phyloP scores from a whole-genome alignment of 2,113 vertebrate genomes.

The Ophthalmotilapia sp. region DNA sequence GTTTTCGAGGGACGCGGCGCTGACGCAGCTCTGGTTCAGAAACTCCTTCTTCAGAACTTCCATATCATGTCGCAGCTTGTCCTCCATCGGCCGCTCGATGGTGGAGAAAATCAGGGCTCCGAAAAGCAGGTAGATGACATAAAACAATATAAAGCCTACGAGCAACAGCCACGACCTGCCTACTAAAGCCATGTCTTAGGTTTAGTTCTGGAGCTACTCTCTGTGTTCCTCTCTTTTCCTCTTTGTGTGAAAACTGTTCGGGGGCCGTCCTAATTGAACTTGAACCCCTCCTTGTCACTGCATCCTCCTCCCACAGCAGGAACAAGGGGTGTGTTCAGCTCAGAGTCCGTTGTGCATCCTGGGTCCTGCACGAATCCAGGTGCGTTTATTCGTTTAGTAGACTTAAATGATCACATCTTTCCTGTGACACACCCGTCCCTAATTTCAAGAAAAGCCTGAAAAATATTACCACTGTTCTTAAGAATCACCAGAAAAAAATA shows the following conservation, averaged over 20 bases:
- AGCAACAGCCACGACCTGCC: slow-evolving; percentile 64
- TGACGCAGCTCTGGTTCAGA: slow-evolving; percentile 76
- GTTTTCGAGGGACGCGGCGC: slow-evolving; percentile 68
- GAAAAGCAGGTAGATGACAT: slow-evolving; percentile 76
- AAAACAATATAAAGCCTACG: slow-evolving; percentile 59
- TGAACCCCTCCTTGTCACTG: slow-evolving; percentile 8
- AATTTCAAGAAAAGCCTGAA: neutral
- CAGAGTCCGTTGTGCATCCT: neutral
- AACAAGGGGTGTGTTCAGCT: slow-evolving; percentile 17
- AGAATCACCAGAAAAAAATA: neutral
- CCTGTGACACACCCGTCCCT: fast-evolving
- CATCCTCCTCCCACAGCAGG: slow-evolving; percentile 35
- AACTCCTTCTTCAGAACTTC: slow-evolving; percentile 69
- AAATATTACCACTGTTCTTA: neutral
- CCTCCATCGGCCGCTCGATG: slow-evolving; percentile 82
- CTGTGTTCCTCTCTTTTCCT: neutral
- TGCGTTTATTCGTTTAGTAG: neutral
- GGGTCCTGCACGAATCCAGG: neutral
- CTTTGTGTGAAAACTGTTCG: neutral
- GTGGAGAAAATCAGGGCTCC: slow-evolving; percentile 81
- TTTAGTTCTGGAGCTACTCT: neutral
- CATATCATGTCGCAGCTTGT: slow-evolving; percentile 70
- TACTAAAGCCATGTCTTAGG: slow-evolving; percentile 37
- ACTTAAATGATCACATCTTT: neutral
- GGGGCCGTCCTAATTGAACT: slow-evolving; percentile 24